phyloP scores from a whole-genome alignment of 2,888 invertebrate species.

The Heliconius erato region DNA sequence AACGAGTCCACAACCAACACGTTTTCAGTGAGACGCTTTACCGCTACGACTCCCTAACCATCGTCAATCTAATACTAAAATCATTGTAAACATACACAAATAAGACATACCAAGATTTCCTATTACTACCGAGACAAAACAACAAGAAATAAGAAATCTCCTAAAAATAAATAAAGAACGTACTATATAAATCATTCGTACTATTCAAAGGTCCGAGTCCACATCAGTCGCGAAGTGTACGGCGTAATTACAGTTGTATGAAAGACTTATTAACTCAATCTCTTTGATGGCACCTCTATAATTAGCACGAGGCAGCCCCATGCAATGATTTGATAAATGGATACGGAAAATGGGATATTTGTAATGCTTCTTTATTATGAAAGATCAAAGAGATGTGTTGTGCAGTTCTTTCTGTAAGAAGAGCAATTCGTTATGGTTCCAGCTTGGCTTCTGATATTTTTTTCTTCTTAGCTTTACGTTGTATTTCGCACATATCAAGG shows the following conservation, averaged over 20 bases:
- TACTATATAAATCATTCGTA: neutral
- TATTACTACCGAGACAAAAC: neutral
- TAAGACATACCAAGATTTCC: too few relatives aligned
- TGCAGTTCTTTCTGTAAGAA: conserved; percentile 1
- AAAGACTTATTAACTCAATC: conserved; percentile 46
- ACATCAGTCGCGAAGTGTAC: conserved; percentile 31
- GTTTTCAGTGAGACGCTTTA: too few relatives aligned
- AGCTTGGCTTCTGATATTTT: neutral
- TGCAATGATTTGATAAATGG: conserved; percentile 54
- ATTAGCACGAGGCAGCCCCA: conserved; percentile 51
- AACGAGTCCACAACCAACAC: too few relatives aligned
- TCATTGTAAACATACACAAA: too few relatives aligned
- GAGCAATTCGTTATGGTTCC: conserved; percentile 20
- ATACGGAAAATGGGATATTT: conserved; percentile 43
- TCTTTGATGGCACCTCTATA: conserved; percentile 54
- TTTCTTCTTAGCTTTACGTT: too few relatives aligned
- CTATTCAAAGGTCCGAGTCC: conserved; percentile 20
- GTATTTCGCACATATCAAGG: too few relatives aligned
- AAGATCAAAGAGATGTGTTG: conserved; percentile 39
- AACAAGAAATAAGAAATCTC: neutral
- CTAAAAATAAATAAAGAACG: neutral
- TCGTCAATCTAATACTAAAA: too few relatives aligned
- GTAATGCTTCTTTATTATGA: conserved; percentile 38
- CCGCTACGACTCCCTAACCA: too few relatives aligned
- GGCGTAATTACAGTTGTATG: conserved; percentile 41